These are phyloP conservation scores for Myotis findleyi DNA, from an alignment of 2,797 vertebrate genomes.

Conservation along the genomic window DNA sequence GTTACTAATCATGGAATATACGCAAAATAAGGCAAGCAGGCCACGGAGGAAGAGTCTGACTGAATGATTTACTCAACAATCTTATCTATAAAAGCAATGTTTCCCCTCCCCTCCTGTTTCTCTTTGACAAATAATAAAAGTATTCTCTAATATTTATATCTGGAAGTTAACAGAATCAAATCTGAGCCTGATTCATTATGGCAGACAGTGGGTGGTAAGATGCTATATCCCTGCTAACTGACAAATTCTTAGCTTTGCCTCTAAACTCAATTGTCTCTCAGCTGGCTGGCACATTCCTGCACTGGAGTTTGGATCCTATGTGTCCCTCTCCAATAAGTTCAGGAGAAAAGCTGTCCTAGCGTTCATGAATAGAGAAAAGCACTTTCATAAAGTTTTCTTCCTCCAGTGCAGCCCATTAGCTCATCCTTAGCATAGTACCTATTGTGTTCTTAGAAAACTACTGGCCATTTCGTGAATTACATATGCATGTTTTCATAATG, in stretches of 20 bases:
- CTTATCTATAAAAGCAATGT: background rate
- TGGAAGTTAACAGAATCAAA: slow-evolving; percentile 58
- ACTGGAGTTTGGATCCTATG: background rate
- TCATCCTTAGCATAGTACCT: slow-evolving; percentile 59
- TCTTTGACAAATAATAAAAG: background rate
- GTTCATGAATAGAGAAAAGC: slow-evolving; percentile 77
- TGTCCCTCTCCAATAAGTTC: slow-evolving; percentile 16
- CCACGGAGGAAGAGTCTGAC: background rate
- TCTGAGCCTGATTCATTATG: slow-evolving; percentile 16
- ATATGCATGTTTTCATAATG: slow-evolving; percentile 59
- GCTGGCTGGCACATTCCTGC: background rate
- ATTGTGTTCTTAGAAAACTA: slow-evolving; percentile 68
- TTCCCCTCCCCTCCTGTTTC: slow-evolving; percentile 8
- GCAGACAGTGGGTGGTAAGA: slow-evolving; percentile 41
- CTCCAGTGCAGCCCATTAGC: slow-evolving; percentile 44
- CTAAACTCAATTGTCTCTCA: background rate
- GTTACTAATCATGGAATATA: background rate
- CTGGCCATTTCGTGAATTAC: slow-evolving; percentile 70
- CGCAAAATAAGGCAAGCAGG: background rate
- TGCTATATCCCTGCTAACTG: background rate
- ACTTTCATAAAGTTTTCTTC: slow-evolving; percentile 54
- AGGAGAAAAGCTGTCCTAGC: slow-evolving; percentile 7
- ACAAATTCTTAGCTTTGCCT: slow-evolving; percentile 18
- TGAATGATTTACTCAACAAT: background rate
- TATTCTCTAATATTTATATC: slow-evolving; percentile 40